These are phyloP conservation scores for Seriola dumerili DNA, from an alignment of 2,113 vertebrate species.

Conservation along the genomic window DNA sequence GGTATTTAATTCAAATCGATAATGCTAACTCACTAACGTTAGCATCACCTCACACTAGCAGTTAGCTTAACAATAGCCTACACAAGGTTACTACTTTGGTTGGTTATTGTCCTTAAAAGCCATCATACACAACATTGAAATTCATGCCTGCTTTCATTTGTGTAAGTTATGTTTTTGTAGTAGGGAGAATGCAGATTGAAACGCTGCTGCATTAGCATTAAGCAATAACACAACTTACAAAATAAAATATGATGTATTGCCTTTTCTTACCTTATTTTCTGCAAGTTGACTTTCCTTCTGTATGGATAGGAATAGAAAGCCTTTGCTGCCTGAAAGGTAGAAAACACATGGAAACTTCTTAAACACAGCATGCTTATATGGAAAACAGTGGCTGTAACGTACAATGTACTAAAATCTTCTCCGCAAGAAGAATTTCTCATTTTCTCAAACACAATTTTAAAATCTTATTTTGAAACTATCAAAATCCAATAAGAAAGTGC, in stretches of 20 bases:
- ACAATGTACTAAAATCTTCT: conserved; percentile 28
- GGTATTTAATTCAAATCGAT: neutral
- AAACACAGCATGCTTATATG: conserved; percentile 23
- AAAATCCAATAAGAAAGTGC: conserved; percentile 6
- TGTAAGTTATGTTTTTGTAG: neutral
- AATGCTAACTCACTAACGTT: neutral
- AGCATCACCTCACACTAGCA: neutral
- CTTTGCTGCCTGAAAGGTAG: conserved; percentile 26
- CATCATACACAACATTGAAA: neutral
- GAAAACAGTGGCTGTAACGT: conserved; percentile 20
- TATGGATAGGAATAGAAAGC: conserved; percentile 13
- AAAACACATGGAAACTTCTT: conserved; percentile 22
- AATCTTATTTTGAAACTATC: conserved; percentile 18
- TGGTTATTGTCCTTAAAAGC: conserved; percentile 21
- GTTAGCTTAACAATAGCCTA: neutral
- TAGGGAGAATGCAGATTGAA: neutral
- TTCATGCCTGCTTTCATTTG: neutral
- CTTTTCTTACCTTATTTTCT: conserved; percentile 5
- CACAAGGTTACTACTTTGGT: neutral
- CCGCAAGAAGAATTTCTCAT: conserved; percentile 1
- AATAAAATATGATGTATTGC: neutral
- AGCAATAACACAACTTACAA: neutral
- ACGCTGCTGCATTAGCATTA: neutral
- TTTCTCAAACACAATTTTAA: neutral
- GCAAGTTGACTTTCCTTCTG: conserved; percentile 9